These are phyloP conservation scores for Rhagonycha fulva DNA, from an alignment of 2,888 invertebrate genomes.

Conservation along the genomic window DNA sequence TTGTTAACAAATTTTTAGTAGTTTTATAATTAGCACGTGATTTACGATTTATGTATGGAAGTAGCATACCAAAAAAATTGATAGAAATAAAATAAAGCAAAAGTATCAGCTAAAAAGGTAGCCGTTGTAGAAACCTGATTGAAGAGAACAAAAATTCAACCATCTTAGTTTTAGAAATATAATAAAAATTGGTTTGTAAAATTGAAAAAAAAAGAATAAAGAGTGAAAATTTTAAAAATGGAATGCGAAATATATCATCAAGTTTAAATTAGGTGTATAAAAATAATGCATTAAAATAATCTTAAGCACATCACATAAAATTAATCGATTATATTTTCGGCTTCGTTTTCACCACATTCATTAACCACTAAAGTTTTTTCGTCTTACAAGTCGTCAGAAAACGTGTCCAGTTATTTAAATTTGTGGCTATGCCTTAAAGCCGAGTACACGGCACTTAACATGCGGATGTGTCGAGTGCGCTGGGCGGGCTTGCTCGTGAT, in stretches of 20 bases:
- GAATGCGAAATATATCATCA: not conserved
- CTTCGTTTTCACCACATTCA: constrained; percentile 16
- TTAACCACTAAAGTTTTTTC: constrained; percentile 20
- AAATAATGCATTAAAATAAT: not conserved
- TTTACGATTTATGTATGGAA: not conserved
- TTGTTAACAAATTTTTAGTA: not conserved
- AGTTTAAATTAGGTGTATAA: not conserved
- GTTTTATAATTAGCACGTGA: not conserved
- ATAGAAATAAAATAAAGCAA: not conserved
- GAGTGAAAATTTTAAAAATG: not conserved
- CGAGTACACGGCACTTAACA: constrained; percentile 42
- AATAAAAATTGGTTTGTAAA: not conserved
- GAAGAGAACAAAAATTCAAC: not conserved
- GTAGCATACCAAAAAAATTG: not conserved
- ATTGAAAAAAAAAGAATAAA: not conserved
- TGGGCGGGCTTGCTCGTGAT: constrained; percentile 54
- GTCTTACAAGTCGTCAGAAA: constrained; percentile 14
- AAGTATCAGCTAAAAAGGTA: not conserved
- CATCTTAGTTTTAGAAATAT: not conserved
- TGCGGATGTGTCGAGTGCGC: constrained; percentile 51
- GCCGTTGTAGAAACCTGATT: not conserved
- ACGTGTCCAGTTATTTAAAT: constrained; percentile 29
- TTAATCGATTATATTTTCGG: constrained; percentile 1
- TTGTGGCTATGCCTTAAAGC: constrained; percentile 24
- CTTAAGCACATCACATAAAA: not conserved